Evolutionary conservation across 2,797 vertebrate species (phyloP), one percentile per base, ranked within the genome.

Genomic region (Sebastes ruberrimus): DNA sequence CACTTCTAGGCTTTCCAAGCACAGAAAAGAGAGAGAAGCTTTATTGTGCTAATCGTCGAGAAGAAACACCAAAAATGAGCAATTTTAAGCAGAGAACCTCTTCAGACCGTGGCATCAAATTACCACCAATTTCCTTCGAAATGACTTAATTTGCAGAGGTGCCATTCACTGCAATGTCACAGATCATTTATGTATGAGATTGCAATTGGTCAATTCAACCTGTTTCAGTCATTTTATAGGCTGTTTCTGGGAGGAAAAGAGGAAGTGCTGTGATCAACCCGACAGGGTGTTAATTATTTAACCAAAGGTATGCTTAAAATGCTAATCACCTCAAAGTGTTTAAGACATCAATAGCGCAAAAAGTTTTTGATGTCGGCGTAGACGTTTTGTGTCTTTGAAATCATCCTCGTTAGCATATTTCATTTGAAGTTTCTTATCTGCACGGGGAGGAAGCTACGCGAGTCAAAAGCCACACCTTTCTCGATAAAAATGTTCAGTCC

Each of bases 161-260:
- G 86, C 42, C 75, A 78, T 92, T 93, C 77, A 80, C 52, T 55
- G 71, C 76, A 57, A 73, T 83, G 88, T 70, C 84, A 73, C 71
- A 80, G 73, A 85, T 83, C 86, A 86, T 88, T 92, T 66, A 86
- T 84, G 87, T 76, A 77, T 70, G 80, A 88, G 81, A 87, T 52
- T 60, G 84, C 80, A 87, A 87, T 84, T 80, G 90, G 86, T 92
- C 85, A 87, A 80, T 92, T 91, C 57, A 81, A 69, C 76, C 42
- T 10, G 52, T 72, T 86, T 84, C n/a, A 92, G 80, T 42, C 59
- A 70, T 83, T 88, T 88, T 75, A 68, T 38, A 32, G 78, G 59
- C 63, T 57, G 52, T 61, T 83, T 79, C 74, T 42, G 65, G 32
- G 18, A 60, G 42, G n/a, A 46, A 62, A 71, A 61, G 25, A 78